These are phyloP conservation scores for Rhabdomys pumilio DNA, from an alignment of 2,797 vertebrate species.

Conservation along the genomic window DNA sequence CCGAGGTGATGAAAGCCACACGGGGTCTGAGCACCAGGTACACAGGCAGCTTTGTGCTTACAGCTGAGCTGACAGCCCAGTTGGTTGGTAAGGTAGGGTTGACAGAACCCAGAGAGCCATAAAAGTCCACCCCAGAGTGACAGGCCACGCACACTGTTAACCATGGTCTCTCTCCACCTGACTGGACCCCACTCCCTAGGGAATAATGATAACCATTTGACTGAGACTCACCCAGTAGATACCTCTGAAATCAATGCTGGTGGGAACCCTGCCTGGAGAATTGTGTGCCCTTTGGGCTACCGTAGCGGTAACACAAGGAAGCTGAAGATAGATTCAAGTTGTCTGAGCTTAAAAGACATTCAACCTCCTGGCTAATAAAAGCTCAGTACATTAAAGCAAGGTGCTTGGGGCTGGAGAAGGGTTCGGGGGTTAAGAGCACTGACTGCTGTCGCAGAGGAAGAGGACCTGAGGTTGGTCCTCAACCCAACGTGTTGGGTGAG, in stretches of 20 bases:
- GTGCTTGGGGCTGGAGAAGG: not conserved
- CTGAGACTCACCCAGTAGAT: not conserved
- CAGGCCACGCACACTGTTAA: not conserved
- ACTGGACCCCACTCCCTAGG: not conserved
- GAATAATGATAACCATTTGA: not conserved
- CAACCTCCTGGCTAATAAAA: not conserved
- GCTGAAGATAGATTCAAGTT: not conserved
- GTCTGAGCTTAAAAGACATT: not conserved
- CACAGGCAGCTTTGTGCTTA: not conserved
- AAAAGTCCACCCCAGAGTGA: not conserved
- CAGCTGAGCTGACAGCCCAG: fast-evolving
- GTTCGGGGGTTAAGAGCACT: not conserved
- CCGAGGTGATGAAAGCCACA: not conserved
- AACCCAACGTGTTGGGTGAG: not conserved
- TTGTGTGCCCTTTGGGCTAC: not conserved
- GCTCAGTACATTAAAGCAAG: not conserved
- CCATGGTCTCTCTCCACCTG: not conserved
- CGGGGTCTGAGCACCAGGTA: not conserved
- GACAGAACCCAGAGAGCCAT: not conserved
- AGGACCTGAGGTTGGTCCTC: no score
- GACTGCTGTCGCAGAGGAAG: not conserved
- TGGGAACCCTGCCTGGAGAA: not conserved
- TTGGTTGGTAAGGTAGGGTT: not conserved
- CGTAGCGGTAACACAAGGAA: fast-evolving
- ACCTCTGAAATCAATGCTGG: not conserved